Evolutionary conservation across 2,888 invertebrate species (phyloP), one percentile per base, ranked within the genome.

Genomic region (Pheosia gnoma): DNA sequence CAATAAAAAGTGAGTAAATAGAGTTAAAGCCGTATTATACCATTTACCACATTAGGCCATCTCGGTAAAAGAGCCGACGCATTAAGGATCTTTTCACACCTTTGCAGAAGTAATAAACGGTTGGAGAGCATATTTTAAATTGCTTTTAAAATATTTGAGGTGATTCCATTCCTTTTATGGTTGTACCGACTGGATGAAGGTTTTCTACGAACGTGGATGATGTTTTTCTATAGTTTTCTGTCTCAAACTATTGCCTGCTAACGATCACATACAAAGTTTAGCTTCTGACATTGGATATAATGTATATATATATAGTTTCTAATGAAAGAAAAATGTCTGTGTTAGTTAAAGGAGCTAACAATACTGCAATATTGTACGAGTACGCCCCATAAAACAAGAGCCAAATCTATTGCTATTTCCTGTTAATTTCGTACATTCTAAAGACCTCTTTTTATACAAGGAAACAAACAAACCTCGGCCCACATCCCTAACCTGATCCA

Each of bases 51-150:
- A 62, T 25, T 25, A 25, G 25, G 60, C 41, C 57, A 59, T 6
- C 10, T 47, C 39, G 38, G n/a, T 60, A 58, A 63, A 67, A 66
- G 49, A 51, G 56, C 57, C 41, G 65, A 49, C 59, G 59, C 56
- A 65, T 67, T 56, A 68, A 63, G 55, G 67, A 62, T 63, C 67
- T 75, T 69, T 69, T 76, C 71, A 74, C 76, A 73, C 74, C 76
- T 76, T 64, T 59, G 61, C 58, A 55, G 59, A 58, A 49, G 57
- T 57, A 68, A 74, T 74, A 70, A 74, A 75, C 58, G 25, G 13
- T 64, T 69, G 62, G 58, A 59, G 62, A 57, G 68, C 65, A 66
- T 72, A 65, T 66, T 56, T 62, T 68, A 39, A 63, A 66, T 66
- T 51, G 59, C 59, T 68, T 68, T 71, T 60, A 65, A 59, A 62